These are phyloP conservation scores for Turdus rufiventris DNA, from an alignment of 2,113 vertebrate species.

Conservation along the genomic window DNA sequence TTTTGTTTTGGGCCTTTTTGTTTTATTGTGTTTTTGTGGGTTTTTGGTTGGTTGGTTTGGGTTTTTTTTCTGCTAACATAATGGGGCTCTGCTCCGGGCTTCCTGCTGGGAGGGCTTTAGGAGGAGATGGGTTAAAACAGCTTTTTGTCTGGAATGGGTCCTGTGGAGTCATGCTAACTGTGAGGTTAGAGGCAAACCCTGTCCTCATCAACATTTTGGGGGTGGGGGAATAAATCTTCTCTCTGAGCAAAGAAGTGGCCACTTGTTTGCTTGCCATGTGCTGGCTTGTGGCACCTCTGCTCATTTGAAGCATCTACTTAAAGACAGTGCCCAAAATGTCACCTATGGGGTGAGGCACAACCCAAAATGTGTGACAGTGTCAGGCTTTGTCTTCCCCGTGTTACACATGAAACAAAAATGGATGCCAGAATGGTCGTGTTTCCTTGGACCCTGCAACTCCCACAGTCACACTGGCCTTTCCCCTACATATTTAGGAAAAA, in stretches of 20 bases:
- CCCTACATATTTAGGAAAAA: background rate
- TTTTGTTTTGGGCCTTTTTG: background rate
- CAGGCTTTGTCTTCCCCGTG: background rate
- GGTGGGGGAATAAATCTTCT: background rate
- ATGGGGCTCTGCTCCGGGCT: background rate
- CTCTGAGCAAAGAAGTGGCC: background rate
- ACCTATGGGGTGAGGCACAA: background rate
- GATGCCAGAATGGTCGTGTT: background rate
- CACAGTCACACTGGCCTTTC: background rate
- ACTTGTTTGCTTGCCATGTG: background rate
- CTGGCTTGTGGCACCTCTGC: background rate
- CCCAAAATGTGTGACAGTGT: rapidly evolving
- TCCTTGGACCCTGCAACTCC: background rate
- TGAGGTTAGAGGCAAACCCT: background rate
- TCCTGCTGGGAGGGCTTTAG: background rate
- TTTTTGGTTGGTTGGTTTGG: background rate
- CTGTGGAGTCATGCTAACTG: background rate
- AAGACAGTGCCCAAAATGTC: background rate
- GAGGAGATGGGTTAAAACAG: background rate
- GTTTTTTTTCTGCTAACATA: background rate
- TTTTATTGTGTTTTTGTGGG: background rate
- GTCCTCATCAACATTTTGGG: background rate
- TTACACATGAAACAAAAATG: background rate
- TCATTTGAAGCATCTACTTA: background rate
- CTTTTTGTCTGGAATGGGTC: background rate